These are phyloP conservation scores for Spizaetus ornatus DNA, from an alignment of 2,113 vertebrate genomes.

Conservation along the genomic window DNA sequence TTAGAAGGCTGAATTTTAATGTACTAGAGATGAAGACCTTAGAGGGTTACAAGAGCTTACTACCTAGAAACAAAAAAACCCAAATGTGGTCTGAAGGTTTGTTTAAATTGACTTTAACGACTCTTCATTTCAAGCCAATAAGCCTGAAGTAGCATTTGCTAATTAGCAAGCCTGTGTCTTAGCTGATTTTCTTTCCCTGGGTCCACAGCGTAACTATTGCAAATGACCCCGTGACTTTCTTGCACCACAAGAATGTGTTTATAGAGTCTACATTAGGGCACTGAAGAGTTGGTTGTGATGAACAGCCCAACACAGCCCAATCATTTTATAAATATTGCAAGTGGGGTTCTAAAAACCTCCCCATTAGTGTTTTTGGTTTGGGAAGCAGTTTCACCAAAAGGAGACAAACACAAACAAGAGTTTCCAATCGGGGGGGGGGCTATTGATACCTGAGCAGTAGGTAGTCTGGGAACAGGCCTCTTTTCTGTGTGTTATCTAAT, in stretches of 20 bases:
- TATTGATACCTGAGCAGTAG: not conserved
- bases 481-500: not conserved
- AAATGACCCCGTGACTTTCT: not conserved
- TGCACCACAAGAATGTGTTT: not conserved
- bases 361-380: not conserved
- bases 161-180: not conserved
- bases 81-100: not conserved
- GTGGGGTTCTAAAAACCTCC: not conserved
- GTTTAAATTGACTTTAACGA: not conserved
- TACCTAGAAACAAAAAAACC: not conserved
- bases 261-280: not conserved
- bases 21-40: not conserved
- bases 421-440: not conserved
- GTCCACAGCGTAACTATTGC: not conserved
- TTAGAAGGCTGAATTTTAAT: constrained; percentile 1
- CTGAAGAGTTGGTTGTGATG: not conserved
- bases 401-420: not conserved
- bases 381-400: not conserved
- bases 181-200: not conserved
- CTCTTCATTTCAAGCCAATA: not conserved
- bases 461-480: not conserved
- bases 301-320: rapidly evolving
- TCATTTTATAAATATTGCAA: not conserved
- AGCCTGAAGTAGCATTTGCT: not conserved
- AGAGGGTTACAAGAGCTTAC: not conserved